These are phyloP conservation scores for Drosophila bunnanda DNA, from an alignment of 2,888 invertebrate genomes.

Conservation along the genomic window DNA sequence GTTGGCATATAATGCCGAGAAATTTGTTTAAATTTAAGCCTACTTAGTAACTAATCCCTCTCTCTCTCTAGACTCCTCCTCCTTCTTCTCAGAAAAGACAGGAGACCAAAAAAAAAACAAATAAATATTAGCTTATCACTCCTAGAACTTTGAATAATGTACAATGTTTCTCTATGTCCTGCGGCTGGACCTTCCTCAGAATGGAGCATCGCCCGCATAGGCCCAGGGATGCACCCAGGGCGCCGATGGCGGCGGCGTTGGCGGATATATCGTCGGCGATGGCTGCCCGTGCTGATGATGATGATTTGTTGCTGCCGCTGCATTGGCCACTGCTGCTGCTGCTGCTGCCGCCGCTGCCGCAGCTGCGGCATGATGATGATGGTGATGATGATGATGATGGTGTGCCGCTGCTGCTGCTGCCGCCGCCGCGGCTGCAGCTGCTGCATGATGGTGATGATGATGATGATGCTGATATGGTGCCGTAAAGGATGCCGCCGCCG, in stretches of 20 bases:
- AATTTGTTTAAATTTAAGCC: constrained; percentile 66
- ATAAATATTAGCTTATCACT: constrained; percentile 42
- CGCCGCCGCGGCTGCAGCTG: constrained; percentile 52
- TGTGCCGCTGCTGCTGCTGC: constrained; percentile 63
- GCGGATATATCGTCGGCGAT: constrained; percentile 85
- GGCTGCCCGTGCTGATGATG: constrained; percentile 82
- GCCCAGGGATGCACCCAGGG: constrained; percentile 85
- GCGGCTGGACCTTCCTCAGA: constrained; percentile 62
- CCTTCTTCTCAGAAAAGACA: constrained; percentile 1
- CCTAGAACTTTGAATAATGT: constrained; percentile 23
- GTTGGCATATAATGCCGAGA: constrained; percentile 65
- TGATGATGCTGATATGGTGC: constrained; percentile 70
- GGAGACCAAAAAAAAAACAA: constrained; percentile 16
- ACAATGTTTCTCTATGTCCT: constrained; percentile 16
- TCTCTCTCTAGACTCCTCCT: neutral
- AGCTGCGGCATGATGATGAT: constrained; percentile 4
- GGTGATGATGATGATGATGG: constrained; percentile 28
- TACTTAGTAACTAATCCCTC: constrained; percentile 62
- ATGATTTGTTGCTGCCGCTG: neutral
- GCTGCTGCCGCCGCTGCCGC: neutral
- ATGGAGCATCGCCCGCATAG: constrained; percentile 83
- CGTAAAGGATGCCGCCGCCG: constrained; percentile 56
- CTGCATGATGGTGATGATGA: constrained; percentile 58
- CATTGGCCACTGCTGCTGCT: constrained; percentile 2
- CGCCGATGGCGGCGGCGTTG: constrained; percentile 85